These are phyloP conservation scores for Chironomus riparius DNA, from an alignment of 2,888 invertebrate species.

Conservation along the genomic window DNA sequence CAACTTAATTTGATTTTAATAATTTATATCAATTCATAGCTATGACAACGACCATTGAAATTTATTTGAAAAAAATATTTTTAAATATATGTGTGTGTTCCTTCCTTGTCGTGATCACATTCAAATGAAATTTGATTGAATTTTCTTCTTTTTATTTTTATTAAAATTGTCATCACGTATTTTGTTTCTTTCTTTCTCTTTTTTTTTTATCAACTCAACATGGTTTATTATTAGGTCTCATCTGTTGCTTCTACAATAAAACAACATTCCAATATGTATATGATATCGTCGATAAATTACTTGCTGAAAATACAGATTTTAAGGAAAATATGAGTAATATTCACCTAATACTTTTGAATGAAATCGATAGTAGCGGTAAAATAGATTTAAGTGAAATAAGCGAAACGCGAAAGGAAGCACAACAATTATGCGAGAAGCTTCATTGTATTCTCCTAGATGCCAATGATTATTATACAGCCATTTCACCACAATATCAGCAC, in stretches of 20 bases:
- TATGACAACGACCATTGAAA: too few species aligned
- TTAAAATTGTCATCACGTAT: too few species aligned
- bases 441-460: conserved; percentile 34
- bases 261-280: conserved; percentile 26
- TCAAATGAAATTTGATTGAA: too few species aligned
- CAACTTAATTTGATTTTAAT: neutral
- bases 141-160: too few species aligned
- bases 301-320: conserved; percentile 21
- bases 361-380: conserved; percentile 23
- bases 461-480: conserved; percentile 26
- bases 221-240: conserved; percentile 1
- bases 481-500: conserved; percentile 37
- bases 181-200: too few species aligned
- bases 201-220: too few species aligned
- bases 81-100: too few species aligned
- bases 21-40: neutral
- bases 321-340: conserved; percentile 26
- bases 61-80: too few species aligned
- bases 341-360: conserved; percentile 16
- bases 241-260: conserved; percentile 26
- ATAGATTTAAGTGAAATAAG: conserved; percentile 26
- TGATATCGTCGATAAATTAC: conserved; percentile 23
- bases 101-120: too few species aligned
- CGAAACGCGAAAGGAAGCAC: conserved; percentile 15
- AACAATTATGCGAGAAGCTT: conserved; percentile 29